Evolutionary conservation across 2,888 invertebrate species (phyloP), one percentile per base, ranked within the genome.

Genomic region (Callimorpha dominula): DNA sequence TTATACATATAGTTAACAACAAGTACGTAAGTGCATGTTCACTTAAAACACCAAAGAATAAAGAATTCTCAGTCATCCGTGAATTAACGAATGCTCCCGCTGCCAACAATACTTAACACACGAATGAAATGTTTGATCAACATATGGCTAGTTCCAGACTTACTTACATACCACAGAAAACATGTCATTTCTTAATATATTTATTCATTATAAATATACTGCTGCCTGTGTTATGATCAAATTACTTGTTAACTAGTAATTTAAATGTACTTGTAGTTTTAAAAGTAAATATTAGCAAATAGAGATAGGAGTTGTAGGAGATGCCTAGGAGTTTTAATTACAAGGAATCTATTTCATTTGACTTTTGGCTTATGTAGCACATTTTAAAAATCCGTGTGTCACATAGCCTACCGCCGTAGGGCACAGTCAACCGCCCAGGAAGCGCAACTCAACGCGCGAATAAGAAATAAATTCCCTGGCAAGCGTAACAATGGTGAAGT

Each of bases 401-500:
- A 78, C 78, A 75, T 76, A 80, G 79, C 78, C 78, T 66, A 77
- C 79, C 81, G 94, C 95, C 94, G 83, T 86, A 79, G 93, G 95
- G 92, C 85, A 87, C 89, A 89, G 87, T 91, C 91, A 93, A 91
- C 95, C 94, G 94, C 95, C 94, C 95, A 95, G 95, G 95, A 95
- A 95, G 95, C 93, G 89, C 90, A 89, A 91, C 91, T 95, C 95
- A 95, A 90, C 95, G 91, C 91, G 93, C 92, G 92, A 95, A 94
- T 93, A 94, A 94, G 94, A 95, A 94, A 95, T 94, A 94, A 95
- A 94, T 94, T 93, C 91, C 87, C 87, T 91, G 93, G 93, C 94
- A 93, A 95, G 94, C 95, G 95, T 95, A 95, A 95, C 95, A 95
- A 95, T 95, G 94, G 93, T 94, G 91, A 94, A 93, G 93, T 93